Evolutionary conservation across 2,888 invertebrate species (phyloP).

Genomic region (Melinaea menophilus): DNA sequence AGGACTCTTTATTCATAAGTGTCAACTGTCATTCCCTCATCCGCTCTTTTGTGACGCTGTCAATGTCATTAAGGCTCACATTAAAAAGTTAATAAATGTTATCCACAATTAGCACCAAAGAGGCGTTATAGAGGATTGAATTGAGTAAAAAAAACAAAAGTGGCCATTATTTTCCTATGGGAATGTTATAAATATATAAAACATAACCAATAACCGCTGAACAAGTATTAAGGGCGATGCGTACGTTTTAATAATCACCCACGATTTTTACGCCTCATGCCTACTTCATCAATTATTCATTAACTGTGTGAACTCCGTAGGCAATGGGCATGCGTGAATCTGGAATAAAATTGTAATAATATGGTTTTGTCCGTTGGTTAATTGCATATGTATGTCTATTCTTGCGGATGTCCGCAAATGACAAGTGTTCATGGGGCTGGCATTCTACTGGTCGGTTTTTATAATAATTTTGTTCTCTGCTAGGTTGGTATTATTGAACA

Average conservation of each 20-base stretch:
- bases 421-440: background rate
- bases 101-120: background rate
- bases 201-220: slow-evolving; percentile 20
- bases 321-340: slow-evolving; percentile 10
- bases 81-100: too few species aligned
- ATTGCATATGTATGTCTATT: slow-evolving; percentile 7
- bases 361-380: slow-evolving; percentile 17
- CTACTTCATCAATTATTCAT: slow-evolving; percentile 28
- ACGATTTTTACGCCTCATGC: slow-evolving; percentile 30
- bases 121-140: background rate
- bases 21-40: too few species aligned
- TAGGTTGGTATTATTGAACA: too few species aligned
- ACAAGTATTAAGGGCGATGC: slow-evolving; percentile 27
- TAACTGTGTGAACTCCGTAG: slow-evolving; percentile 26
- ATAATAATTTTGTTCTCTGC: too few species aligned
- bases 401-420: slow-evolving; percentile 9
- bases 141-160: slow-evolving; percentile 10
- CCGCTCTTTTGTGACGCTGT: background rate
- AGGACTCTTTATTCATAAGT: too few species aligned
- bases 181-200: slow-evolving; percentile 18
- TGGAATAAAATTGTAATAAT: slow-evolving; percentile 17
- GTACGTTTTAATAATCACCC: slow-evolving; percentile 29
- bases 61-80: background rate
- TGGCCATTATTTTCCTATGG: slow-evolving; percentile 20
- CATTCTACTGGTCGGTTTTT: background rate